Percentiles rank a stretch among this genome's conserved stretches.
Evolutionary conservation across 2,797 vertebrate species (phyloP).

Genomic region (Euphonia xanthogaster): DNA sequence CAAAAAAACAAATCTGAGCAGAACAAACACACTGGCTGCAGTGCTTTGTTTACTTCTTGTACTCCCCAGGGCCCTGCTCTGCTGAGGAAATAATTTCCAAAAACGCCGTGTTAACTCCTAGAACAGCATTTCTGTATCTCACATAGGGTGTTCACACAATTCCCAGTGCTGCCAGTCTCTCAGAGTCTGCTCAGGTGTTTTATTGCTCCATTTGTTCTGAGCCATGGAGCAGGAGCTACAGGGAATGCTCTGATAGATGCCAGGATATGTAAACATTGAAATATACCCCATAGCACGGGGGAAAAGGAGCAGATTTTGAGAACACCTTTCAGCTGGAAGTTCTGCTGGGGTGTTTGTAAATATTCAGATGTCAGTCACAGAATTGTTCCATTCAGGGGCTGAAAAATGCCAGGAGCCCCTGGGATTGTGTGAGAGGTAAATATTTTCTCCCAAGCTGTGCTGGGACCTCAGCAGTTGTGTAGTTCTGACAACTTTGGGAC

Average conservation of each 20-base stretch:
- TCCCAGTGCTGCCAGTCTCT: background rate
- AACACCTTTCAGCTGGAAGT: background rate
- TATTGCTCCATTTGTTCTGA: background rate
- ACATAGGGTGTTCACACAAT: background rate
- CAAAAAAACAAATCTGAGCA: background rate
- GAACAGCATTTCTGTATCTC: background rate
- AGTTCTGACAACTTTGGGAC: background rate
- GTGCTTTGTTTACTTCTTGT: background rate
- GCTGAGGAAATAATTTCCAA: background rate
- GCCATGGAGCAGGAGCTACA: background rate
- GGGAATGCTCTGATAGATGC: background rate
- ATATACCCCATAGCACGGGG: rapidly evolving
- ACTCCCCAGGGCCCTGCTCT: background rate
- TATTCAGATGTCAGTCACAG: background rate
- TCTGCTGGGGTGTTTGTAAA: background rate
- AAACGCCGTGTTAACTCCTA: background rate
- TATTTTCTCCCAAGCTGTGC: background rate
- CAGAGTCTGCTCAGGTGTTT: background rate
- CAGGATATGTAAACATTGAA: background rate
- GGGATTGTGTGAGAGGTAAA: background rate
- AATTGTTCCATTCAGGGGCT: background rate
- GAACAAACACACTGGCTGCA: background rate
- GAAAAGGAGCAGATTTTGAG: background rate
- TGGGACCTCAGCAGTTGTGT: background rate
- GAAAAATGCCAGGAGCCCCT: background rate